Base-by-base conservation (phyloP, 2,888 invertebrate genomes). In the Pinctada fucata region DNA sequence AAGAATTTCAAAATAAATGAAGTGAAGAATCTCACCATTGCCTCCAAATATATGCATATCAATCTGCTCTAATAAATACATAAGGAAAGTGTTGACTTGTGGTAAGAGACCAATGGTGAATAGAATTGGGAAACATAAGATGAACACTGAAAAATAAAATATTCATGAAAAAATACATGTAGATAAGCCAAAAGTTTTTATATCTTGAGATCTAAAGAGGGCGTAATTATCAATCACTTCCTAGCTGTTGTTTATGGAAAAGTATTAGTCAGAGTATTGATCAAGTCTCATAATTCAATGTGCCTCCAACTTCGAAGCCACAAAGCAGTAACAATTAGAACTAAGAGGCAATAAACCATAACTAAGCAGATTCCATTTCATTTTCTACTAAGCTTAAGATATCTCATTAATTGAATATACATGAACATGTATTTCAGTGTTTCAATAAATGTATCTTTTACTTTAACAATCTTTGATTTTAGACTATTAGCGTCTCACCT, bases 61-160 rank as follows among this genome's bases (percentile, higher is more conserved):
- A 65, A 94, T 89, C 90, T 99, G 99, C 92, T 99, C 99, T 86
- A 99, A 94, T n/a, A 97, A 93, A 93, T 99, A 99, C 96, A 98
- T 97, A 6, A 96, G 93, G 92, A 99, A 98, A 0, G 99, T 99
- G 91, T 98, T 99, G 76, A 99, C 96, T 90, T 95, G 99, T 3
- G 99, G 99, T 90, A 99, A 96, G 69, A 99, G 94, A 1, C 99
- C 99, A 82, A 99, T 93, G 69, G 97, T 98, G 93, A 99, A 99
- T 50, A 98, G 95, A 71, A 99, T 90, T 0, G 99, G 99, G 92
- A 99, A 97, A 92, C 96, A 96, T 68, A 99, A 93, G 67, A 99
- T 93, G 88, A 98, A 95, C 81, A 95, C 93, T 92, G 89, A 63
- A 78, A 49, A 58, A 16, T 71, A 65, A 6, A 65, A 5, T 50